These are phyloP conservation scores for Eira barbara DNA, from an alignment of 2,113 vertebrate species.

Conservation along the genomic window DNA sequence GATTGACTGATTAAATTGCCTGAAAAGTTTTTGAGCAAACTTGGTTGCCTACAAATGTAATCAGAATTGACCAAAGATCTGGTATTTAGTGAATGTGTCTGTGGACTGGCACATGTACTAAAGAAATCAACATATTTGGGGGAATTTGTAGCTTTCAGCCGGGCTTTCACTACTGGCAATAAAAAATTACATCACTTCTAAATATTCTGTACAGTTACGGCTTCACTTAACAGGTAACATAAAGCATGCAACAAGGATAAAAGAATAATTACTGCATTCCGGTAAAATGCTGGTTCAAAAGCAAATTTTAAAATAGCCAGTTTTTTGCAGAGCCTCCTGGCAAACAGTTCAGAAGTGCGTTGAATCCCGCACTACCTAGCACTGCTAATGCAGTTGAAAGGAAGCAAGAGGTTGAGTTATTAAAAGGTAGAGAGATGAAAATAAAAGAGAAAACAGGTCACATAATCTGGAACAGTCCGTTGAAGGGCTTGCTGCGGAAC, in stretches of 20 bases:
- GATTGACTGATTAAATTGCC: neutral
- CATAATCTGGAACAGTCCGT: neutral
- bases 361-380: neutral
- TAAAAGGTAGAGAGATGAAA: constrained; percentile 10
- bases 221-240: constrained; percentile 12
- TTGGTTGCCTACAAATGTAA: neutral
- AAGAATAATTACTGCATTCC: neutral
- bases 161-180: neutral
- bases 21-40: neutral
- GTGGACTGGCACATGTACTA: neutral
- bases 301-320: neutral
- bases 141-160: neutral
- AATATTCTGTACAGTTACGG: neutral
- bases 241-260: neutral
- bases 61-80: neutral
- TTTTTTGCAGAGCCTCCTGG: neutral
- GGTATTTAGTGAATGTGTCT: neutral
- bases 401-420: neutral
- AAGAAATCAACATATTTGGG: constrained; percentile 1
- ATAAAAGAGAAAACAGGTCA: constrained; percentile 7
- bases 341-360: neutral
- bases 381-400: neutral
- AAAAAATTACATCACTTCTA: neutral
- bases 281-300: constrained; percentile 22
- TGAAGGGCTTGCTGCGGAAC: neutral